Percentiles rank a stretch among this genome's conserved stretches.
Conservation (phyloP, 92 coral and sea anemone species). For the Heteractis magnifica region DNA sequence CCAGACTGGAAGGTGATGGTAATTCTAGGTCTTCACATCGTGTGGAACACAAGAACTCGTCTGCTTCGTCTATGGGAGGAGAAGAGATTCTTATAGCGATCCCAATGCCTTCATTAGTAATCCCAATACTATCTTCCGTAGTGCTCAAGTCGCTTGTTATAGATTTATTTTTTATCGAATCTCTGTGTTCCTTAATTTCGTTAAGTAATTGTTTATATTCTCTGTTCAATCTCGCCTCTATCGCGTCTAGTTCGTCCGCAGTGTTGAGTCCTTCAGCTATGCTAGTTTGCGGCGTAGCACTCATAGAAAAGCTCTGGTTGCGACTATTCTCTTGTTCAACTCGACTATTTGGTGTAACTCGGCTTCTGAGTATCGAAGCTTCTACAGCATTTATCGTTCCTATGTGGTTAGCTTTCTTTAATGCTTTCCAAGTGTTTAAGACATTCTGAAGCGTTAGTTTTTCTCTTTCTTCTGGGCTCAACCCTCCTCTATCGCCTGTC, state of each 20-base stretch:
- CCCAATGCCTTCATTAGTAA: background rate
- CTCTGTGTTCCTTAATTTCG: slow-evolving; percentile 26
- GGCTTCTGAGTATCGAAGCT: slow-evolving; percentile 34
- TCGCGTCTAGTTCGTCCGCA: slow-evolving; percentile 30
- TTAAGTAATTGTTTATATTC: slow-evolving; percentile 46
- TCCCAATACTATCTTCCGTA: slow-evolving; percentile 15
- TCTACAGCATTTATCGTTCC: slow-evolving; percentile 51
- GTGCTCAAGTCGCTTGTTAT: background rate
- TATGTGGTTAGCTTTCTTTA: slow-evolving; percentile 22
- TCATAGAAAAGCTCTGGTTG: background rate
- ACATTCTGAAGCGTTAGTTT: slow-evolving; percentile 11
- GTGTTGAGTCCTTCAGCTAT: slow-evolving; percentile 6
- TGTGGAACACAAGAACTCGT: background rate
- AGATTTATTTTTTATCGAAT: slow-evolving; percentile 1
- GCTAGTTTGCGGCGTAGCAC: background rate
- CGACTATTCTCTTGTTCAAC: background rate
- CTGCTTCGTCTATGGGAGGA: background rate
- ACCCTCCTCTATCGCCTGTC: background rate
- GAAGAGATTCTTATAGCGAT: background rate
- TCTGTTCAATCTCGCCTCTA: slow-evolving; percentile 34
- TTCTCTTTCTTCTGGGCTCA: slow-evolving; percentile 13
- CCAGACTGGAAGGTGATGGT: background rate
- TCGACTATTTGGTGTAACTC: slow-evolving; percentile 17
- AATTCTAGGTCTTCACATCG: background rate
- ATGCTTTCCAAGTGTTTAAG: slow-evolving; percentile 25